These are phyloP conservation scores for Orestias chungarensis DNA, from an alignment of 2,797 vertebrate genomes.

Conservation along the genomic window DNA sequence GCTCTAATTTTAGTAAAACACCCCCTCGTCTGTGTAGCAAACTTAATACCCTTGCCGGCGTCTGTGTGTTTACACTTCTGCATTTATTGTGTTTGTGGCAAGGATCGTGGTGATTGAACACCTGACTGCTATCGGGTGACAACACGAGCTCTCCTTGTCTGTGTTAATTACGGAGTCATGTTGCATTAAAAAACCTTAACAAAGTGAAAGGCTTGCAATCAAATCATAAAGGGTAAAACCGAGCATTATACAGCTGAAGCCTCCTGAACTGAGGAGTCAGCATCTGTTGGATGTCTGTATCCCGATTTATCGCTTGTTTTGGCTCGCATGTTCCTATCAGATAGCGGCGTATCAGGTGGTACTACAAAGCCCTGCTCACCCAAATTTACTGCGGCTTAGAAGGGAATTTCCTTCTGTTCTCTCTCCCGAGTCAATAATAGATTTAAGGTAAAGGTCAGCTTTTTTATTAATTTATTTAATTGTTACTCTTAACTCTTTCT, in stretches of 20 bases:
- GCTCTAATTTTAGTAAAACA: slow-evolving; percentile 45
- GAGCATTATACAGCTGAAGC: slow-evolving; percentile 10
- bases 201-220: slow-evolving; percentile 42
- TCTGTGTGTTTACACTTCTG: slow-evolving; percentile 26
- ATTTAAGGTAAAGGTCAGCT: slow-evolving; percentile 42
- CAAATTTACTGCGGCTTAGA: too few relatives aligned
- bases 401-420: slow-evolving; percentile 24
- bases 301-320: slow-evolving; percentile 65
- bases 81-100: neutral
- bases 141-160: slow-evolving; percentile 1
- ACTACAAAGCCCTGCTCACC: slow-evolving; percentile 32
- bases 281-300: slow-evolving; percentile 18
- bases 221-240: slow-evolving; percentile 1
- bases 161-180: slow-evolving; percentile 26
- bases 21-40: slow-evolving; percentile 20
- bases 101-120: slow-evolving; percentile 13
- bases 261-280: slow-evolving; percentile 22
- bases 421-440: slow-evolving; percentile 39
- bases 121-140: slow-evolving; percentile 39
- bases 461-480: slow-evolving; percentile 34
- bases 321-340: slow-evolving; percentile 49
- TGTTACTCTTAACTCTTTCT: neutral
- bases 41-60: slow-evolving; percentile 15
- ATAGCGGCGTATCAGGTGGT: slow-evolving; percentile 44
- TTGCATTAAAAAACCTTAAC: slow-evolving; percentile 27